Conservation (phyloP, 64 coral and sea anemone genomes). For the Stichodactyla mertensii region DNA sequence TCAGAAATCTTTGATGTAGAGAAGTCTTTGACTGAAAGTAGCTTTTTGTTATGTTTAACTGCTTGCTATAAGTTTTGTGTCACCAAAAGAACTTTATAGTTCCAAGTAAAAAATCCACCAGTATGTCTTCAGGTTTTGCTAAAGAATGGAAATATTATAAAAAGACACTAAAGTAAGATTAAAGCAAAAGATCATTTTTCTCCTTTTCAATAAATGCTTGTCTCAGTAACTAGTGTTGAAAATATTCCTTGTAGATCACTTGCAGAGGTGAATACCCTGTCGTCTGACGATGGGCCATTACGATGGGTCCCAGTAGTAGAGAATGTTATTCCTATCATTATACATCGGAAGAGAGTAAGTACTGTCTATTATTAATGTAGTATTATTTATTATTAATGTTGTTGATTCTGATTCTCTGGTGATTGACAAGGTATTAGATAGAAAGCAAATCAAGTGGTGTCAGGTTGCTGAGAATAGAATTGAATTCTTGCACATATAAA, state of each 20-base stretch:
- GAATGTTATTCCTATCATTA: constrained; percentile 82
- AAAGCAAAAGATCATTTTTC: too few species aligned
- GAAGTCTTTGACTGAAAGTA: too few species aligned
- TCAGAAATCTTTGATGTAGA: neutral
- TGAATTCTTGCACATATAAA: too few species aligned
- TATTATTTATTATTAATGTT: too few species aligned
- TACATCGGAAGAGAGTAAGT: constrained; percentile 71
- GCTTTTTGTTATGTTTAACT: too few species aligned
- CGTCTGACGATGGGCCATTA: constrained; percentile 65
- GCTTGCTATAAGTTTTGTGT: too few species aligned
- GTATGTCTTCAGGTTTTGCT: neutral
- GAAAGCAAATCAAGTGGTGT: too few species aligned
- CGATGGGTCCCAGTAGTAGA: constrained; percentile 96
- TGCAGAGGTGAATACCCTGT: constrained; percentile 91
- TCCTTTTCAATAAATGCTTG: neutral
- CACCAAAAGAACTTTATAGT: too few species aligned
- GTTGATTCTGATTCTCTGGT: too few species aligned
- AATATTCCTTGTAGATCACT: constrained; percentile 49
- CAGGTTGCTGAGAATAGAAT: too few species aligned
- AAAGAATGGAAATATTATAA: neutral
- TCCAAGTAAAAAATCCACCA: neutral
- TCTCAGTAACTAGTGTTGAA: neutral
- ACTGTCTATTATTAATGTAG: neutral
- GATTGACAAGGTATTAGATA: too few species aligned
- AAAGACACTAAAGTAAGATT: neutral